Percentiles rank a stretch among this genome's conserved stretches.
These are phyloP conservation scores for Pterois miles DNA, from an alignment of 2,797 vertebrate species.

Conservation along the genomic window DNA sequence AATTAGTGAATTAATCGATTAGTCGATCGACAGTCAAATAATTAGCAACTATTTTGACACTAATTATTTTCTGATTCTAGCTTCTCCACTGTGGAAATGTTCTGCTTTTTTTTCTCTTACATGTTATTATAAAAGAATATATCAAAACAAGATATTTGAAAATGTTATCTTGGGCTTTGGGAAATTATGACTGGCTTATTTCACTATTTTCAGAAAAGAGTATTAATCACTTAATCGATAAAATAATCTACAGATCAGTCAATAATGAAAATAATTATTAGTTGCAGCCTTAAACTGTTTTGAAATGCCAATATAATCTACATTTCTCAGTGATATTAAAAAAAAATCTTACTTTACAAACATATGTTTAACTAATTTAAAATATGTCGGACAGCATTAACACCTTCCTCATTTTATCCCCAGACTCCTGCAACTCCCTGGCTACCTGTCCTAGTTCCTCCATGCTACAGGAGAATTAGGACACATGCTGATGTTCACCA, in stretches of 20 bases:
- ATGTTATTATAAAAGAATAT: background rate
- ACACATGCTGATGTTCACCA: slow-evolving; percentile 18
- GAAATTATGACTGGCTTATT: background rate
- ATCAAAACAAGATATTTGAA: background rate
- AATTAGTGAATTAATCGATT: too few relatives aligned
- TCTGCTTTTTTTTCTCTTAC: background rate
- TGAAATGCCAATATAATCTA: background rate
- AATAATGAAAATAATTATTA: background rate
- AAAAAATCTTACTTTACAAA: background rate
- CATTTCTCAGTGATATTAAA: background rate
- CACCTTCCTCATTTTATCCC: background rate
- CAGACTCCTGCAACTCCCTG: slow-evolving; percentile 5
- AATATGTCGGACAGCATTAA: background rate
- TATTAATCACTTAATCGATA: too few relatives aligned
- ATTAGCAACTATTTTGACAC: background rate
- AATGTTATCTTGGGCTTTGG: background rate
- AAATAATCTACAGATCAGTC: background rate
- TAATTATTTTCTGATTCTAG: background rate
- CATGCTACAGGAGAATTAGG: slow-evolving; percentile 32
- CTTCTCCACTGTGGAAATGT: background rate
- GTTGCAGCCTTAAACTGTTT: background rate
- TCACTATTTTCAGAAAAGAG: background rate
- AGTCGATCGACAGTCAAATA: background rate
- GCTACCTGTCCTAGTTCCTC: slow-evolving; percentile 53
- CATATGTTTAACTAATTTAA: background rate